phyloP scores from a whole-genome alignment of 2,797 vertebrate genomes.

The Cyclura pinguis region DNA sequence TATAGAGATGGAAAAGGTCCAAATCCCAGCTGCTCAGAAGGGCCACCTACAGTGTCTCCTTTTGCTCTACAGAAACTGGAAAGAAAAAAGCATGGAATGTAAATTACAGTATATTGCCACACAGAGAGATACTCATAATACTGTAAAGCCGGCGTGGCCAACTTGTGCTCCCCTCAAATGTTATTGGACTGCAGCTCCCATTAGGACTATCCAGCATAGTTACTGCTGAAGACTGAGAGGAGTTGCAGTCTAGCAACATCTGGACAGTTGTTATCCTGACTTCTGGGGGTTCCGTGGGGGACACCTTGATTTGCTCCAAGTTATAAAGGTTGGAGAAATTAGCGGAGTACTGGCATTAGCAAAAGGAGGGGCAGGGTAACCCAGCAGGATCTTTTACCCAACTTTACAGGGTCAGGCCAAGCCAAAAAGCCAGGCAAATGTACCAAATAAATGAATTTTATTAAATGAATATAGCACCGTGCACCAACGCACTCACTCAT shows the following conservation, averaged over 20 bases:
- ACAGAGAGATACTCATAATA: background rate
- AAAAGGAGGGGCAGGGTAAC: too few relatives aligned
- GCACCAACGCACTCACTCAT: too few relatives aligned
- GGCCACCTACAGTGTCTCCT: background rate
- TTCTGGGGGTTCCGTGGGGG: too few relatives aligned
- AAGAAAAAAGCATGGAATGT: background rate
- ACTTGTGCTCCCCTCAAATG: background rate
- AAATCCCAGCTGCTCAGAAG: background rate
- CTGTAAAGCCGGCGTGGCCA: background rate
- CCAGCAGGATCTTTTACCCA: too few relatives aligned
- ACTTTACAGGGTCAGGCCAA: too few relatives aligned
- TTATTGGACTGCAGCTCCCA: background rate
- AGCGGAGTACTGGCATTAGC: too few relatives aligned
- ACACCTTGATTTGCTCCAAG: too few relatives aligned
- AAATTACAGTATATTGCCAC: background rate
- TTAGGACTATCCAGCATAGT: background rate
- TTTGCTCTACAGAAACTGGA: background rate
- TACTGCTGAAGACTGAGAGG: background rate
- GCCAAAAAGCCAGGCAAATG: too few relatives aligned
- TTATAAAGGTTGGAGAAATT: too few relatives aligned
- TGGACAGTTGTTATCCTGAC: background rate
- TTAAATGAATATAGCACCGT: too few relatives aligned
- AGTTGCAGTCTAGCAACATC: background rate
- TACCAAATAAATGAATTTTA: too few relatives aligned
- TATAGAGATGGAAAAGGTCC: background rate